Evolutionary conservation across 2,797 vertebrate genomes (phyloP), one percentile per base, ranked within the genome.

Genomic region (Tragopan temminckii): DNA sequence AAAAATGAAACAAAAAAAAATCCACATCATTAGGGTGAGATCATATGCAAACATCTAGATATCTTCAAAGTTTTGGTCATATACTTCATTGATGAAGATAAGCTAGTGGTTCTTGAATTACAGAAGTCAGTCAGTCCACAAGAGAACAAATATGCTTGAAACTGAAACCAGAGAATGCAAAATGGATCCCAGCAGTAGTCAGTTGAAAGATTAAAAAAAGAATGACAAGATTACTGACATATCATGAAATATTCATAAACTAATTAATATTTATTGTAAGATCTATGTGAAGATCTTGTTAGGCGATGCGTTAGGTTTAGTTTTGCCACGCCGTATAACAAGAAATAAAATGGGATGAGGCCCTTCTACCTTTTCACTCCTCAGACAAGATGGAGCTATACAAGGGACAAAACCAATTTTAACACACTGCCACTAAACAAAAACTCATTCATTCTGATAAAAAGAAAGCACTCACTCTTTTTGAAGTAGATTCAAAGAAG

Each of bases 231-330:
- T 7, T 69, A 18, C 13, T 33, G 19, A 86, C 33, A 79, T 3
- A 79, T 43, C 43, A 52, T 46, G 2, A 84, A 84, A 84, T 81
- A 93, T 46, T 69, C 16, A 89, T 68, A 64, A 76, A 38, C 7
- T 74, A 69, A 90, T 84, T 81, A 70, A 71, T 50, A 85, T n/a
- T 63, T 88, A 53, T 53, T 85, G 29, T 38, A 90, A 89, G 27
- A 70, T 53, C 52, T 68, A 6, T 3, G 12, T 18, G 19, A 25
- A 82, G 43, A 58, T 42, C 21, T n/a, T n/a, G n/a, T n/a, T n/a
- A n/a, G n/a, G n/a, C n/a, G n/a, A 87, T 13, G 23, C 40, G 14
- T 67, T 79, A 74, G 25, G 38, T 61, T 88, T 89, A 48, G 40
- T n/a, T 63, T 92, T 90, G 40, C 61, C 74, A n/a, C 52, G 42